Conservation (phyloP, 2,797 vertebrate species). For the Garrulus glandarius region DNA sequence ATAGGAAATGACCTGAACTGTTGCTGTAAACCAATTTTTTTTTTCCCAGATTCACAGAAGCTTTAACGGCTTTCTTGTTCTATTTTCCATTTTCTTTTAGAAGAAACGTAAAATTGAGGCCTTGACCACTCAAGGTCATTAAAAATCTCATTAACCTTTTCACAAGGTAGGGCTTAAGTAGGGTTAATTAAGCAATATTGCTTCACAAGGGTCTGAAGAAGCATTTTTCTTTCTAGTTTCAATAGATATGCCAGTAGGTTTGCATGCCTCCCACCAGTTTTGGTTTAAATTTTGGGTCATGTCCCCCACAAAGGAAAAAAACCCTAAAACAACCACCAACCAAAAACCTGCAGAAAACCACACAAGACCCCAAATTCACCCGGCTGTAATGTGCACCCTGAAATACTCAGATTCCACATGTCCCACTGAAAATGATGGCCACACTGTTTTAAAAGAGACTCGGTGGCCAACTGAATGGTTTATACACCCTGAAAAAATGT, state of each 20-base stretch:
- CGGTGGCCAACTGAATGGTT: neutral
- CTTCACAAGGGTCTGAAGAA: conserved; percentile 58
- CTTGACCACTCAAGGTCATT: conserved; percentile 70
- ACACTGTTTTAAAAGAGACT: neutral
- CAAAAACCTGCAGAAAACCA: neutral
- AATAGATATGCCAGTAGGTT: neutral
- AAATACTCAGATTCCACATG: neutral
- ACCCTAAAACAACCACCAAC: neutral
- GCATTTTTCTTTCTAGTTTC: conserved; percentile 50
- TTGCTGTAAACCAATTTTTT: conserved; percentile 7
- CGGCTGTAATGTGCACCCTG: neutral
- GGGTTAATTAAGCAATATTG: conserved; percentile 70
- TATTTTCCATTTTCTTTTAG: conserved; percentile 66
- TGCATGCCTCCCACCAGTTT: neutral
- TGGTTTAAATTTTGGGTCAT: neutral
- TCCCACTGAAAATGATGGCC: neutral
- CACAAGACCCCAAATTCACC: neutral
- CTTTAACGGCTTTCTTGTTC: conserved; percentile 58
- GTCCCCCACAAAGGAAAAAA: neutral
- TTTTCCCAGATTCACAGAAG: neutral
- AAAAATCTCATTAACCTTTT: conserved; percentile 72
- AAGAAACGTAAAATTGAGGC: conserved; percentile 71
- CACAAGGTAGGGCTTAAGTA: conserved; percentile 70
- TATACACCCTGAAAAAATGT: neutral
- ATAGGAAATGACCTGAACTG: conserved; percentile 2